These are phyloP conservation scores for Sceloporus tristichus DNA, from an alignment of 2,113 vertebrate species.

Conservation along the genomic window DNA sequence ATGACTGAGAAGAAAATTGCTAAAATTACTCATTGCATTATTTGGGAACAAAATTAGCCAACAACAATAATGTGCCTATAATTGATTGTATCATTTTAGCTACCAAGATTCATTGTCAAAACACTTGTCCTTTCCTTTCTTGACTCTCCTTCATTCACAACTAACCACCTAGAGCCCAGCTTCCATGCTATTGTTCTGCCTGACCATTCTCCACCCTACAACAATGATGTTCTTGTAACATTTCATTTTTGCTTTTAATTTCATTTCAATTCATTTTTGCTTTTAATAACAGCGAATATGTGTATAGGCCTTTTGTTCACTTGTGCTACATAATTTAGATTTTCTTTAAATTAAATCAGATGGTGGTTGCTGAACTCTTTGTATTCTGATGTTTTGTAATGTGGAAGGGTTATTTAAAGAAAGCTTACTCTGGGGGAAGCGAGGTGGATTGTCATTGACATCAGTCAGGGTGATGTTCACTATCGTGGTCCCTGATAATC, in stretches of 20 bases:
- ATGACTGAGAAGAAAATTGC: too few relatives aligned
- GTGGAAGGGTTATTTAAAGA: constrained; percentile 50
- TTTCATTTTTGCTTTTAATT: constrained; percentile 63
- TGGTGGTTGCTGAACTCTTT: constrained; percentile 58
- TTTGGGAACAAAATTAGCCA: too few relatives aligned
- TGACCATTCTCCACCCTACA: constrained; percentile 13
- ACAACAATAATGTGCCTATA: too few relatives aligned
- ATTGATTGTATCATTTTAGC: too few relatives aligned
- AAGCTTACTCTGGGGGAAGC: constrained; percentile 85
- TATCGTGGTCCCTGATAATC: constrained; percentile 83
- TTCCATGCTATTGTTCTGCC: not conserved
- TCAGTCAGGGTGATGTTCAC: constrained; percentile 86
- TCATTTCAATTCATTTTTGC: constrained; percentile 43
- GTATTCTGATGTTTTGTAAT: constrained; percentile 48
- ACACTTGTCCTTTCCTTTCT: not conserved
- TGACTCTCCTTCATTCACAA: too few relatives aligned
- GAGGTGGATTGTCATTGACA: constrained; percentile 86
- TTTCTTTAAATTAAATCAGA: constrained; percentile 71
- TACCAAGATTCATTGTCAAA: too few relatives aligned
- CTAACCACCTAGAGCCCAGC: not conserved
- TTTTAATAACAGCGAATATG: constrained; percentile 59
- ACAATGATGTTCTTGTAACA: constrained; percentile 50
- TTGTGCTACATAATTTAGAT: constrained; percentile 61
- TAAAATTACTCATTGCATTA: too few relatives aligned
- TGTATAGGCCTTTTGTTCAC: constrained; percentile 61